Percentiles rank a stretch among this genome's conserved stretches.
Evolutionary conservation across 2,888 invertebrate species (phyloP).

Genomic region (Zhuqinia jingwanae): DNA sequence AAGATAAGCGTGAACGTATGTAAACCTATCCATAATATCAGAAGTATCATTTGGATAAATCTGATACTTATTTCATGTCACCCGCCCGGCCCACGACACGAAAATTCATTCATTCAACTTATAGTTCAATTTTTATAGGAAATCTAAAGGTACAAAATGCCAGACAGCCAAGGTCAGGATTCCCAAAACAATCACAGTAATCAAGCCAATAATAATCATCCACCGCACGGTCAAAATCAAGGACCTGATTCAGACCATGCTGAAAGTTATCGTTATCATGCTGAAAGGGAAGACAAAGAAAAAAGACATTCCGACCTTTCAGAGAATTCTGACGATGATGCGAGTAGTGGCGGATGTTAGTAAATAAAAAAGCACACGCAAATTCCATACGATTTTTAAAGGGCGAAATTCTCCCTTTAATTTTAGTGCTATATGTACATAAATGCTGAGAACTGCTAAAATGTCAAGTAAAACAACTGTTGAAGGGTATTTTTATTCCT

Average conservation of each 20-base stretch:
- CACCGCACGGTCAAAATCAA: not conserved
- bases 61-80: too few relatives aligned
- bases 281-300: not conserved
- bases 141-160: too few relatives aligned
- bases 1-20: not conserved
- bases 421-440: too few relatives aligned
- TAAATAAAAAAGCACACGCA: not conserved
- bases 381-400: too few relatives aligned
- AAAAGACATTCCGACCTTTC: not conserved
- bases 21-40: not conserved
- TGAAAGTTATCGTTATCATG: not conserved
- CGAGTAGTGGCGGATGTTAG: conserved; percentile 13
- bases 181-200: not conserved
- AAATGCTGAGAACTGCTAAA: too few relatives aligned
- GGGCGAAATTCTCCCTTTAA: too few relatives aligned
- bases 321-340: not conserved
- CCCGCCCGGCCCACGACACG: too few relatives aligned
- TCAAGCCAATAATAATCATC: not conserved
- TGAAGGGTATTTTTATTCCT: too few relatives aligned
- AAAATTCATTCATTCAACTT: too few relatives aligned
- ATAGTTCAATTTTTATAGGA: too few relatives aligned
- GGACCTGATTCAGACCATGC: not conserved
- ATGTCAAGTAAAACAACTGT: too few relatives aligned
- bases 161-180: not conserved
- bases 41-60: too few relatives aligned